Percentiles rank a stretch among this genome's conserved stretches.
Conservation (phyloP, 1,140 invertebrate genomes). For the Drosophila busckii region DNA sequence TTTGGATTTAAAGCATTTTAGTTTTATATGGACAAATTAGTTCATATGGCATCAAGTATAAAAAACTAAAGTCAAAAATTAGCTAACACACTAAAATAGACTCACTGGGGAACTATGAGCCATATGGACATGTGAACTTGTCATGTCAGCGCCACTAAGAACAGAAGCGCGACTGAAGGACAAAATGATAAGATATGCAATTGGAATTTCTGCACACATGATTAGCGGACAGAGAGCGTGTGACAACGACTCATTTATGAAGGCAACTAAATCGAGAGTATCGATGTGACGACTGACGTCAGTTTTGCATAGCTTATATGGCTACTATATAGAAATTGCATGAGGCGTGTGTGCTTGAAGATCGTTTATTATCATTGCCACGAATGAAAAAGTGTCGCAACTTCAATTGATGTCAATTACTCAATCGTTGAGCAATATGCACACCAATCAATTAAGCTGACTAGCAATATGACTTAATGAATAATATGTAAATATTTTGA, state of each 20-base stretch:
- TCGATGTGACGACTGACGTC: conserved; percentile 20
- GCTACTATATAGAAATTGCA: too few species aligned
- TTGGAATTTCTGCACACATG: conserved; percentile 61
- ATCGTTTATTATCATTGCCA: conserved; percentile 46
- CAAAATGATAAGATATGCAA: conserved; percentile 72
- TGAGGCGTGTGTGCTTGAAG: conserved; percentile 6
- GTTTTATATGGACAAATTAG: too few species aligned
- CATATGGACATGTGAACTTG: too few species aligned
- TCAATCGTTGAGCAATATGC: neutral
- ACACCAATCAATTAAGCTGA: conserved; percentile 15
- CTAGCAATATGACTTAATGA: conserved; percentile 1
- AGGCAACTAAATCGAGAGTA: conserved; percentile 26
- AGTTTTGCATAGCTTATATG: too few species aligned
- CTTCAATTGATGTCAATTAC: conserved; percentile 58
- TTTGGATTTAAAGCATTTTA: too few species aligned
- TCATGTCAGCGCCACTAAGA: too few species aligned
- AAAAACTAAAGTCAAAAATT: too few species aligned
- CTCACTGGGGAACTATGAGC: too few species aligned
- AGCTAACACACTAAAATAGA: too few species aligned
- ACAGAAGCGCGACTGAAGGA: too few species aligned
- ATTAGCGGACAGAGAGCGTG: conserved; percentile 45
- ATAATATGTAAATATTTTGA: neutral
- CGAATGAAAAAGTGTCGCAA: conserved; percentile 42
- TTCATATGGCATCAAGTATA: too few species aligned
- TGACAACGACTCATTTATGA: conserved; percentile 25